phyloP scores from a whole-genome alignment of 2,113 vertebrate genomes.

The cat (Felis catus) region DNA sequence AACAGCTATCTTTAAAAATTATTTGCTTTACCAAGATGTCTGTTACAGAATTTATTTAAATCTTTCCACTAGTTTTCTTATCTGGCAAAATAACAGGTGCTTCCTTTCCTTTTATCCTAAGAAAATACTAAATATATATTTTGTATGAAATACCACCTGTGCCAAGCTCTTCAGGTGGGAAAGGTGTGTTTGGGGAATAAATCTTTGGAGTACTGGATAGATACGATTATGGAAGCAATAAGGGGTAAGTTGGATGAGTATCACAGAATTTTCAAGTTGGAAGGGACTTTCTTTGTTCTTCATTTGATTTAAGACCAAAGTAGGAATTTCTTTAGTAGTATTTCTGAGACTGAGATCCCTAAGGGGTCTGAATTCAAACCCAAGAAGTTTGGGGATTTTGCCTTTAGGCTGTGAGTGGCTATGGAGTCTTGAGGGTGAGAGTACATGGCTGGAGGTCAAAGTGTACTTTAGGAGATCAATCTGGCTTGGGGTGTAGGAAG shows the following conservation, averaged over 20 bases:
- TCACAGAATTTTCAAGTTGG: neutral
- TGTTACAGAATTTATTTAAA: neutral
- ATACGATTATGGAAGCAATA: neutral
- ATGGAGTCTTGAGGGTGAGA: neutral
- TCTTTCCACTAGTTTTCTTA: constrained; percentile 18
- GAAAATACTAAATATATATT: neutral
- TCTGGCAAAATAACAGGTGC: neutral
- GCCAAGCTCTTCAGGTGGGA: neutral
- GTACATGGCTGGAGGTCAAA: neutral
- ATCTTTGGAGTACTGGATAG: neutral
- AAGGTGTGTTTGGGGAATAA: neutral
- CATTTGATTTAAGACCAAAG: neutral
- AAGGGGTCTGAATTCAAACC: neutral
- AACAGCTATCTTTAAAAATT: neutral
- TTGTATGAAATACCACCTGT: neutral
- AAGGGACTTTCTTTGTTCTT: constrained; percentile 18
- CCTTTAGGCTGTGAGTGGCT: neutral
- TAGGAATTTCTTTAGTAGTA: neutral
- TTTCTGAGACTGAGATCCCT: neutral
- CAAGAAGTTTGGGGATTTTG: neutral
- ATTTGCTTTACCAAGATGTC: neutral
- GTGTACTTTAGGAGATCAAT: neutral
- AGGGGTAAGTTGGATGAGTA: neutral
- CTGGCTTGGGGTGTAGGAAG: neutral
- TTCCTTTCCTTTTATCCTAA: constrained; percentile 30